Base-by-base conservation (phyloP, 2,797 vertebrate genomes). In the Mormyrus proboscirostris region DNA sequence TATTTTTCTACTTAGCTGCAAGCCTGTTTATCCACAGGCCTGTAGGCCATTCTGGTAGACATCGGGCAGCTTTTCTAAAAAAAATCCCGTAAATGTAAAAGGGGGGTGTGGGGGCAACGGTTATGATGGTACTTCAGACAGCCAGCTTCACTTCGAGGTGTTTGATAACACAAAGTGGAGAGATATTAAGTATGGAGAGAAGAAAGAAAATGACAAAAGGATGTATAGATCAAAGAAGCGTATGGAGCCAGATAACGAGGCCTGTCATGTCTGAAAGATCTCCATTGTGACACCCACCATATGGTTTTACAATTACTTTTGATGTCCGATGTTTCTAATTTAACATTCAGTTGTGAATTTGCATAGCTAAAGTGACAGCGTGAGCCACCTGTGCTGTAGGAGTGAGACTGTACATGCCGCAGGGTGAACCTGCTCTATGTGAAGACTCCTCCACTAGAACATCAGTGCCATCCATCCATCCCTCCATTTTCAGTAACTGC, bases 231-330 rank as follows among this genome's bases (percentile, higher is more conserved):
- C 50, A 87, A 89, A 89, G 25, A 59, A 88, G 87, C 92, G 93
- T 90, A 93, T 93, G 92, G 90, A 90, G 76, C 57, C 44, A 47
- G 89, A 92, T 91, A 93, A 91, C 90, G 88, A 91, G 90, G 88
- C 88, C 88, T 88, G 59, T 88, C 69, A 90, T 49, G 88, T 90
- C 47, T 85, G 25, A 65, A 51, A 86, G 41, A 86, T 44, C 25
- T 85, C 53, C 41, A 25, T 53, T 65, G 25, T 86, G 53, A 89
- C 88, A 86, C 55, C 53, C 44, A 86, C 79, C 88, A 69, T 69
- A n/a, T 89, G 82, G n/a, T 47, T 84, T n/a, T 44, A 22, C 69
- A 79, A 55, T 88, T 53, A 88, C 65, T 16, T 79, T 79, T 76
- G 22, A 53, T 33, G 47, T 76, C 88, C 87, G 73, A 53, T 41